Percentiles rank a stretch among this genome's conserved stretches.
These are phyloP conservation scores for Microctonus hyperodae DNA, from an alignment of 2,888 invertebrate genomes.

Conservation along the genomic window DNA sequence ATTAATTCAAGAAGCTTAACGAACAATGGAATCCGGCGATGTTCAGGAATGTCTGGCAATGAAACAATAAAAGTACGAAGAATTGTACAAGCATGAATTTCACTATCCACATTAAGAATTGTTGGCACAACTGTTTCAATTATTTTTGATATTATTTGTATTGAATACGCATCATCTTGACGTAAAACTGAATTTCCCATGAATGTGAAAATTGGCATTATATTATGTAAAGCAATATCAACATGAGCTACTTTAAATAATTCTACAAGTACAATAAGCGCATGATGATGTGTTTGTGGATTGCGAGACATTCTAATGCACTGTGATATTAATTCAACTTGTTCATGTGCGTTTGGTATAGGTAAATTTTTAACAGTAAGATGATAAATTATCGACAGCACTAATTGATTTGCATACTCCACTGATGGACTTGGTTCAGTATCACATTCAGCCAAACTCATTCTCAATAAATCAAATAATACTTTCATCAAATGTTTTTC, in stretches of 20 bases:
- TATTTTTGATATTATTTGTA: slow-evolving; percentile 89
- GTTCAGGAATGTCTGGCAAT: slow-evolving; percentile 90
- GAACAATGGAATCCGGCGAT: slow-evolving; percentile 84
- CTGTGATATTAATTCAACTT: slow-evolving; percentile 83
- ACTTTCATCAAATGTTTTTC: slow-evolving; percentile 73
- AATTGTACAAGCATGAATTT: slow-evolving; percentile 69
- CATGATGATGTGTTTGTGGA: slow-evolving; percentile 95
- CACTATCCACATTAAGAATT: slow-evolving; percentile 64
- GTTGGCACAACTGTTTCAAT: slow-evolving; percentile 91
- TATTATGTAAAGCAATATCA: slow-evolving; percentile 74
- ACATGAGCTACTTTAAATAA: slow-evolving; percentile 55
- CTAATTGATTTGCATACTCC: slow-evolving; percentile 89
- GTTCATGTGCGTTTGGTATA: slow-evolving; percentile 65
- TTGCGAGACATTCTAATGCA: slow-evolving; percentile 90
- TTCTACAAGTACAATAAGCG: slow-evolving; percentile 81
- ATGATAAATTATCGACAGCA: slow-evolving; percentile 79
- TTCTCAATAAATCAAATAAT: slow-evolving; percentile 80
- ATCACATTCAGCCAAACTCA: slow-evolving; percentile 77
- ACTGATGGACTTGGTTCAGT: slow-evolving; percentile 73
- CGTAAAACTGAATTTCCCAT: slow-evolving; percentile 93
- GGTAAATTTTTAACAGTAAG: slow-evolving; percentile 45
- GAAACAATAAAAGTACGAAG: slow-evolving; percentile 91
- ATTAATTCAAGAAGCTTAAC: slow-evolving; percentile 80
- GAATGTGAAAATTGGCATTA: slow-evolving; percentile 97
- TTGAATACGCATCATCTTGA: slow-evolving; percentile 94